Evolutionary conservation across 2,113 vertebrate genomes (phyloP), one percentile per base, ranked within the genome.

Genomic region (Microcebus lehilahytsara): DNA sequence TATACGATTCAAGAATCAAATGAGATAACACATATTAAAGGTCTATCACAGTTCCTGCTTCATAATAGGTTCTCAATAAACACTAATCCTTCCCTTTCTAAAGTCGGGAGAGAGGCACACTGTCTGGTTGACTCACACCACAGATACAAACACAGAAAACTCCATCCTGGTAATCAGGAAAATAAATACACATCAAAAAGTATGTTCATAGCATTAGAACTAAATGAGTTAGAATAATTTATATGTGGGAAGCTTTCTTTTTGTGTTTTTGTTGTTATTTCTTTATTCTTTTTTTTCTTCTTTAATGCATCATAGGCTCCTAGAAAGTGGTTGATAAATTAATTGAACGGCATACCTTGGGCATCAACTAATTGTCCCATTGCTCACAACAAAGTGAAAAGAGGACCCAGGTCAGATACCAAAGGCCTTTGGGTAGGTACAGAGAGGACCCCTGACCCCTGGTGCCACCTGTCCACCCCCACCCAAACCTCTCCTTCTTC

Each of bases 381-480:
- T 93, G 72, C 34, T 77, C n/a, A 72, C 7, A 46, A 79, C 46
- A 37, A 71, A 60, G 10, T 25, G 37, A 22, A 51, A 96, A 87
- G 30, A 58, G 64, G 13, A 16, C n/a, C 40, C 19, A 58, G 72
- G 5, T 5, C 25, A 32, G 25, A 78, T 20, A 25, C n/a, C n/a
- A 27, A 69, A 92, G 20, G 14, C 34, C 58, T 22, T 49, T 4
- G 5, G 12, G 17, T n/a, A n/a, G n/a, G n/a, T 34, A 2, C 46
- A 46, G 46, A 49, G 32, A 78, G 17, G 64, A 67, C 30, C 60
- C 17, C 17, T 71, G 32, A 14, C 27, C 49, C 32, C 19, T 51
- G 25, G 37, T 8, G 4, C n/a, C 3, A 8, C 16, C 16, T 6
- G 32, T 37, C 2, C 0, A 20, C 7, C 1, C 0, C 42, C 23